phyloP scores from a whole-genome alignment of 2,888 invertebrate genomes.

The Adelphocoris suturalis region DNA sequence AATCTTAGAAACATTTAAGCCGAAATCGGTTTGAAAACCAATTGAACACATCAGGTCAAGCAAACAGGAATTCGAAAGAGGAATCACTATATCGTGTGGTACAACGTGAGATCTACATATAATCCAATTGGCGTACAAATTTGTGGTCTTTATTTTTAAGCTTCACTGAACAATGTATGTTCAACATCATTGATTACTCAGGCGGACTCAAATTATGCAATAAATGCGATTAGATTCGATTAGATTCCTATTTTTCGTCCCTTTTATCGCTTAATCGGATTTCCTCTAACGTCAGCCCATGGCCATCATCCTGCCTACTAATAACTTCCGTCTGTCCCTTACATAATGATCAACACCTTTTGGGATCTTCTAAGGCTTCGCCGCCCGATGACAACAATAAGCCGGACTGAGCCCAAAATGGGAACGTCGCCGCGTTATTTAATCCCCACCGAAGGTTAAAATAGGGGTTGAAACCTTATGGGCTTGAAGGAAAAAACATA shows the following conservation, averaged over 20 bases:
- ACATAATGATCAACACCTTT: conserved; percentile 41
- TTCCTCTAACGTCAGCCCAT: neutral
- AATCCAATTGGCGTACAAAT: too few relatives aligned
- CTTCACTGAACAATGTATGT: too few relatives aligned
- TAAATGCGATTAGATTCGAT: too few relatives aligned
- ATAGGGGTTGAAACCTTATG: conserved; percentile 40
- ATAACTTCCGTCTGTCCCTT: conserved; percentile 46
- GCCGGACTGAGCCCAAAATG: conserved; percentile 41
- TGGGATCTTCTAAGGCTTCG: neutral
- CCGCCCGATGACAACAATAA: neutral
- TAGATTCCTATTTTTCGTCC: neutral
- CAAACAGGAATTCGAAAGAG: too few relatives aligned
- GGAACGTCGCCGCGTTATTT: conserved; percentile 39
- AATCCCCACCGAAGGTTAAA: conserved; percentile 3
- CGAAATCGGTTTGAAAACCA: too few relatives aligned
- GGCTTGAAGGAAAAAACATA: conserved; percentile 16
- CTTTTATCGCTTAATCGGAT: neutral
- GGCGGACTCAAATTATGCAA: too few relatives aligned
- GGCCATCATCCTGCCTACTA: neutral
- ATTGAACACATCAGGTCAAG: too few relatives aligned
- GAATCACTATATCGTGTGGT: too few relatives aligned
- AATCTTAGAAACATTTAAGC: too few relatives aligned
- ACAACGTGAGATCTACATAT: too few relatives aligned
- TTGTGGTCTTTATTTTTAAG: too few relatives aligned
- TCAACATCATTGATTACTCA: too few relatives aligned